phyloP scores from a whole-genome alignment of 2,113 vertebrate species.

The Gorilla gorilla region DNA sequence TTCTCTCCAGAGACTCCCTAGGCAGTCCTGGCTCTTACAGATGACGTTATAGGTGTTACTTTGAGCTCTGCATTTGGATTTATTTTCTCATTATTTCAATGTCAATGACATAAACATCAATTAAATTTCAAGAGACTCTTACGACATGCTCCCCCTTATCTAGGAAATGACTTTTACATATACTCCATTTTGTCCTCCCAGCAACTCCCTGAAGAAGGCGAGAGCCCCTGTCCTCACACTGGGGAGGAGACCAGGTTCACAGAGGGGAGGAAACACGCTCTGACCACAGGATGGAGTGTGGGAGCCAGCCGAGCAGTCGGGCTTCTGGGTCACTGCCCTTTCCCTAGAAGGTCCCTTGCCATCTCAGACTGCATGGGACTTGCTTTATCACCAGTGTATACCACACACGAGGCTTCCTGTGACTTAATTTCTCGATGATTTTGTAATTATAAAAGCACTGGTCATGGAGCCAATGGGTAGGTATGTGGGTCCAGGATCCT shows the following conservation, averaged over 20 bases:
- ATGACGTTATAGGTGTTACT: rapidly evolving
- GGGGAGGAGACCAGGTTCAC: background rate
- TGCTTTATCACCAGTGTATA: background rate
- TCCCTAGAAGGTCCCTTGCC: background rate
- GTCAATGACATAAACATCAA: background rate
- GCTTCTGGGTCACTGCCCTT: background rate
- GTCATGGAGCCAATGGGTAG: background rate
- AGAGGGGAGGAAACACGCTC: background rate
- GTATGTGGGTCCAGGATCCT: background rate
- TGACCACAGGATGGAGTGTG: too few species aligned
- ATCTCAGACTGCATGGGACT: background rate
- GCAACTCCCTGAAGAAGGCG: background rate
- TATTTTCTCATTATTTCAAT: background rate
- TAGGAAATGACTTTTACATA: background rate
- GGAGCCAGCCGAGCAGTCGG: background rate
- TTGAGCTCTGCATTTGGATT: background rate
- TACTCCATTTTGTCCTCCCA: background rate
- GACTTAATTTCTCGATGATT: background rate
- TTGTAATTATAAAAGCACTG: background rate
- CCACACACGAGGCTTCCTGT: background rate
- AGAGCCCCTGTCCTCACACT: too few species aligned
- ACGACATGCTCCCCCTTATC: background rate
- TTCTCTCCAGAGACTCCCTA: background rate
- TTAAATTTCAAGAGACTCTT: background rate
- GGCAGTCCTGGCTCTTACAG: background rate